These are phyloP conservation scores for Clytia hemisphaerica DNA, from an alignment of 30 jellyfish, hydroid and myxozoan genomes.

Conservation along the genomic window DNA sequence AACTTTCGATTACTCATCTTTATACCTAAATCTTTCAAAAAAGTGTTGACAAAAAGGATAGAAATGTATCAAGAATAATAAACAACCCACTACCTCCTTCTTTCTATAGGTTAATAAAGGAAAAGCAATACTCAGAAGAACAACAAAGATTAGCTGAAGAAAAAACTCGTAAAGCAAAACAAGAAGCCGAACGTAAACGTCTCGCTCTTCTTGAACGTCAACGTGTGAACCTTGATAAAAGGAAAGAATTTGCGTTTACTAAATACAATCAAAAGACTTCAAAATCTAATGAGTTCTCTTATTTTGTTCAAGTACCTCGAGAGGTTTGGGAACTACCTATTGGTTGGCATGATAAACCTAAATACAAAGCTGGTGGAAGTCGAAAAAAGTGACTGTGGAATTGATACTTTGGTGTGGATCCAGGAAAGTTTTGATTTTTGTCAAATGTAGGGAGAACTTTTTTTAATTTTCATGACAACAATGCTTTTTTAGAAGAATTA, in stretches of 20 bases:
- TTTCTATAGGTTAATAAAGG: slow-evolving; percentile 34
- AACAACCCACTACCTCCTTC: no score
- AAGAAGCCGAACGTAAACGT: slow-evolving; percentile 35
- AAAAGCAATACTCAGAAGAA: slow-evolving; percentile 44
- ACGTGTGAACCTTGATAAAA: slow-evolving; percentile 40
- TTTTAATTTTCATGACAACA: no score
- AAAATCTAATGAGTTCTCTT: slow-evolving; percentile 51
- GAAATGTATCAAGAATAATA: no score
- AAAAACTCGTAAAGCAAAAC: slow-evolving; percentile 13
- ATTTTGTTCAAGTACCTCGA: slow-evolving; percentile 70
- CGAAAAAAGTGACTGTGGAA: no score
- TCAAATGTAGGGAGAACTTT: no score
- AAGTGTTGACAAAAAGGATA: no score
- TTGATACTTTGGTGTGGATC: no score
- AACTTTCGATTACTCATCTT: no score
- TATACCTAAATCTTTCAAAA: no score
- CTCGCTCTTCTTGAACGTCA: slow-evolving; percentile 42
- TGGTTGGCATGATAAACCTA: slow-evolving; percentile 55
- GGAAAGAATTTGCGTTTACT: slow-evolving; percentile 32
- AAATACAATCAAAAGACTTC: slow-evolving; percentile 31
- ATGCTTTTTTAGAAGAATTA: no score
- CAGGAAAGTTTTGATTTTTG: no score
- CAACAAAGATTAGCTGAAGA: slow-evolving; percentile 50
- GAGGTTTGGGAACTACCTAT: slow-evolving; percentile 72
- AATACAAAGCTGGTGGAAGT: slow-evolving; percentile 27